These are phyloP conservation scores for Tetragnatha montana DNA, from an alignment of 2,888 invertebrate genomes.

Conservation along the genomic window DNA sequence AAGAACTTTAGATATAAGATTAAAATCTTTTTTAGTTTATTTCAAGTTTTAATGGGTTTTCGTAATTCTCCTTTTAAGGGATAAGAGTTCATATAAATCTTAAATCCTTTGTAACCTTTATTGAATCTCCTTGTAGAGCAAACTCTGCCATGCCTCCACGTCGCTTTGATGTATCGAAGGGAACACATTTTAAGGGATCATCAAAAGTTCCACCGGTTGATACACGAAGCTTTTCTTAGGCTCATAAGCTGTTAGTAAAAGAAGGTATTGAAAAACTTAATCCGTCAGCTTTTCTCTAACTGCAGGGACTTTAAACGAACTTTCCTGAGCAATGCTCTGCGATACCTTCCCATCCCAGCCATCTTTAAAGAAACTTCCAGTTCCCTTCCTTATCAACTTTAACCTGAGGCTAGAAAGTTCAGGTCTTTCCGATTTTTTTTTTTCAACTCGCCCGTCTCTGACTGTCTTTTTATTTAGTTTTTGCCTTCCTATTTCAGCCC, in stretches of 20 bases:
- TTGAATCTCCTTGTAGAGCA: too few species aligned
- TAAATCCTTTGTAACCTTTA: too few species aligned
- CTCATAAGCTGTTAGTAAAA: slow-evolving; percentile 49
- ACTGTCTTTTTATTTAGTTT: not conserved
- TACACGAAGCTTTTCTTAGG: not conserved
- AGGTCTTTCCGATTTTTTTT: slow-evolving; percentile 50
- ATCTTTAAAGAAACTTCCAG: slow-evolving; percentile 62
- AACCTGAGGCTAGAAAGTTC: slow-evolving; percentile 65
- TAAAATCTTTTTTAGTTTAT: too few species aligned
- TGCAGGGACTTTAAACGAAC: slow-evolving; percentile 54
- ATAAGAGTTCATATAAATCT: too few species aligned
- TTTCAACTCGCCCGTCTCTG: not conserved
- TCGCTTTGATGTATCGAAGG: not conserved
- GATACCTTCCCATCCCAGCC: slow-evolving; percentile 1
- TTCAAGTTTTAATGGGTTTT: too few species aligned
- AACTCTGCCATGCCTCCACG: too few species aligned
- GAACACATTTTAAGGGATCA: not conserved
- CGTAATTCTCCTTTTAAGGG: too few species aligned
- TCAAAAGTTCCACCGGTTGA: not conserved
- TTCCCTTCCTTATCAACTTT: slow-evolving; percentile 62
- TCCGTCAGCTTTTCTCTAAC: slow-evolving; percentile 52
- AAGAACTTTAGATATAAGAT: too few species aligned
- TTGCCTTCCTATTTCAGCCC: slow-evolving; percentile 7
- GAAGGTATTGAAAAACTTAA: slow-evolving; percentile 55
- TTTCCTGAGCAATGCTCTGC: slow-evolving; percentile 32